Conservation (phyloP, 2,113 vertebrate genomes). For the Chunga burmeisteri region DNA sequence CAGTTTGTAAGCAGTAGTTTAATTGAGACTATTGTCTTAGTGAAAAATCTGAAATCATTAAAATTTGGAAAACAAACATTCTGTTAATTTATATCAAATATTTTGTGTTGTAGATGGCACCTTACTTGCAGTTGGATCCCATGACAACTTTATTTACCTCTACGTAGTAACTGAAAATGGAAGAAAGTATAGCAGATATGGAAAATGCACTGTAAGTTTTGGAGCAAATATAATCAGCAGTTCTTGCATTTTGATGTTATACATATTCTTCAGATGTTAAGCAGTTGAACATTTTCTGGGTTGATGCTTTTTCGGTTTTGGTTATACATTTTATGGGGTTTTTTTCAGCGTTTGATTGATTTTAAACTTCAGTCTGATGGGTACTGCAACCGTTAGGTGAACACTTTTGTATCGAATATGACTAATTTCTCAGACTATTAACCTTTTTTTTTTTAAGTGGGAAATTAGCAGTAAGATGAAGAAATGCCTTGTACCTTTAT, state of each 20-base stretch:
- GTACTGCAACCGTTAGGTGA: neutral
- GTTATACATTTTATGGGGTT: neutral
- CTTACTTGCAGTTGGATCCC: conserved; percentile 94
- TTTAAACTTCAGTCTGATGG: neutral
- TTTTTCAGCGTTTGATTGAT: neutral
- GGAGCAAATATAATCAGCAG: neutral
- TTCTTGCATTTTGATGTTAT: neutral
- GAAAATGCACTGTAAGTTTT: conserved; percentile 93
- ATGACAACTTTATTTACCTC: conserved; percentile 99
- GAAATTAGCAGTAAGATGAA: neutral
- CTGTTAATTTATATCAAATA: neutral
- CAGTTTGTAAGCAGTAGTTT: neutral
- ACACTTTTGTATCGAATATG: neutral
- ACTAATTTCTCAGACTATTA: neutral
- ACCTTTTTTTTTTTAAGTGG: neutral
- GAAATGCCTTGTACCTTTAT: neutral
- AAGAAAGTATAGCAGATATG: conserved; percentile 93
- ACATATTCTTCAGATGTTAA: neutral
- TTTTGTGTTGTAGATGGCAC: conserved; percentile 83
- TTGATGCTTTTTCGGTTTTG: neutral
- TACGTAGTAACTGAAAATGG: conserved; percentile 92
- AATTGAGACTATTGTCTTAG: neutral
- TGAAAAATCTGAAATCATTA: neutral
- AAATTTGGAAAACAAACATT: neutral
- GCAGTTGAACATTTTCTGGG: neutral